phyloP scores from a whole-genome alignment of 2,113 vertebrate genomes.

The Limnothrissa miodon region DNA sequence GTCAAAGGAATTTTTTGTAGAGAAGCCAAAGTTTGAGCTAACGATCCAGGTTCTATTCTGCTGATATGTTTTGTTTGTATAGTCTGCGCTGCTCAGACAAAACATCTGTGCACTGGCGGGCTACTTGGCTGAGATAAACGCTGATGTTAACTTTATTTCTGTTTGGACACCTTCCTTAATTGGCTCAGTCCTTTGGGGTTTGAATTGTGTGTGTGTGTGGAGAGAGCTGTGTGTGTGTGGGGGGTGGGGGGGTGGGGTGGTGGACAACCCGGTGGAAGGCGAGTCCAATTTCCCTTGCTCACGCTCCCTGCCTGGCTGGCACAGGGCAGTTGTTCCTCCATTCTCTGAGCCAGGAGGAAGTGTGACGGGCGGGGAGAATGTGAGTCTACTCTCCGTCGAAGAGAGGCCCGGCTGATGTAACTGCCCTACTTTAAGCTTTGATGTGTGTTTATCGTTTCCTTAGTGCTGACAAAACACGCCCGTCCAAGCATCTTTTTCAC shows the following conservation, averaged over 20 bases:
- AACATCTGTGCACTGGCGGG: not conserved
- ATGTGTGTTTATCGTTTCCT: conserved; percentile 7
- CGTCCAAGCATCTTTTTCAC: not conserved
- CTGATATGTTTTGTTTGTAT: not conserved
- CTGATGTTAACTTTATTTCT: conserved; percentile 1
- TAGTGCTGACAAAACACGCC: conserved; percentile 3
- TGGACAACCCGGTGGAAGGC: not conserved
- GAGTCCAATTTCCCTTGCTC: not conserved
- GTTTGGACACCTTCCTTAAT: conserved; percentile 16
- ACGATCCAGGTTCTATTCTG: not conserved
- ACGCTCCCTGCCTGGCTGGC: not conserved
- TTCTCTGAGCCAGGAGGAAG: not conserved
- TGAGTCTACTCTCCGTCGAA: not conserved
- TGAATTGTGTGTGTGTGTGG: too few species aligned
- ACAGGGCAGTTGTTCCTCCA: not conserved
- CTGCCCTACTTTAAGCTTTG: conserved; percentile 16
- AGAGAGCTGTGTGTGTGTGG: too few species aligned
- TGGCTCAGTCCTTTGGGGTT: not conserved
- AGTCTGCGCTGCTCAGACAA: not conserved
- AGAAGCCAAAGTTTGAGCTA: not conserved
- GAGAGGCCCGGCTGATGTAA: not conserved
- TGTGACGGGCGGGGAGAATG: not conserved
- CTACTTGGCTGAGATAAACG: not conserved
- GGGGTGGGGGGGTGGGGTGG: too few species aligned
- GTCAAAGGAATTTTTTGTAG: not conserved